These are phyloP conservation scores for Cataglyphis cursor DNA, from an alignment of 2,888 invertebrate species.

Conservation along the genomic window DNA sequence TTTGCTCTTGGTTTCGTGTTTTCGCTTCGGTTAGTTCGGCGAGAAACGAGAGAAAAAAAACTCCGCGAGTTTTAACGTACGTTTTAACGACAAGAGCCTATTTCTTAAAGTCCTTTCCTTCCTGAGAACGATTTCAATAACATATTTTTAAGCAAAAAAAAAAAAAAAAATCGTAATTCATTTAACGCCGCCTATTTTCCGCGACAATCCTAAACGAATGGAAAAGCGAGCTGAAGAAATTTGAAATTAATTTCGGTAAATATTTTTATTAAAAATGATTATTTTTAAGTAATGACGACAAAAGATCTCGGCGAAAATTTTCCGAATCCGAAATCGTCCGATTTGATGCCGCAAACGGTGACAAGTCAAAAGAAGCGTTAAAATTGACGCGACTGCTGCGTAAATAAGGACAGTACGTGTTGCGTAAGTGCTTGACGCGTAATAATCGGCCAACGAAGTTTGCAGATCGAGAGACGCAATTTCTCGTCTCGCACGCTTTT, in stretches of 20 bases:
- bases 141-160: background rate
- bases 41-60: constrained; percentile 44
- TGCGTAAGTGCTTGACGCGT: constrained; percentile 28
- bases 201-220: background rate
- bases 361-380: background rate
- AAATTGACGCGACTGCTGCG: background rate
- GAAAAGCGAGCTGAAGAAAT: background rate
- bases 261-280: background rate
- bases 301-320: background rate
- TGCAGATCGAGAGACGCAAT: constrained; percentile 68
- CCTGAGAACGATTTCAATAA: background rate
- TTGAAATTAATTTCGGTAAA: background rate
- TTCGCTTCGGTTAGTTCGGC: constrained; percentile 65
- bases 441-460: constrained; percentile 44
- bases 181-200: background rate
- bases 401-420: constrained; percentile 6
- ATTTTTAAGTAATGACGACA: background rate
- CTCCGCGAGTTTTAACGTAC: background rate
- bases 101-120: background rate
- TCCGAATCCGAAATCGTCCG: background rate
- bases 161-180: background rate
- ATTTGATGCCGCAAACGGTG: background rate
- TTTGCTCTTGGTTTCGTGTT: constrained; percentile 58
- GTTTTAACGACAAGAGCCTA: no score
- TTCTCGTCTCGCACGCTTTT: background rate